Base-by-base conservation (phyloP, 1,140 invertebrate species). In the Philopotamus ludificatus region DNA sequence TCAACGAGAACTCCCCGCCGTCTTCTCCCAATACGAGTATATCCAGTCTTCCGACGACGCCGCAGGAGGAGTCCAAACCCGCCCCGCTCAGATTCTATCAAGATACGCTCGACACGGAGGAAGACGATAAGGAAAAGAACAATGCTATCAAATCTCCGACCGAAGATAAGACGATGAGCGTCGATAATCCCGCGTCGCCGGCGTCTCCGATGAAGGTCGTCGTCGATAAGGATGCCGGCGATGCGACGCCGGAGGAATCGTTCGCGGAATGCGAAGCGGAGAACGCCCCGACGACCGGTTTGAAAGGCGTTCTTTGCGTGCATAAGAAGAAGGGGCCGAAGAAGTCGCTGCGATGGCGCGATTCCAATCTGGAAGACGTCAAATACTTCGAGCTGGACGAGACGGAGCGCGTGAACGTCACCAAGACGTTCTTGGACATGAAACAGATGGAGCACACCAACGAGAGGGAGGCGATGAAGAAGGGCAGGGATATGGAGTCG, bases 381-480 rank as follows among this genome's bases (percentile, higher is more conserved):
- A 86, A 88, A 70, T 95, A 89, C 73, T 98, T 98, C 76, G 93
- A 96, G 76, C 76, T 96, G 42, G 94, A 97, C 78, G 94, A 96
- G 79, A 95, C 89, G 2, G 94, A 97, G 80, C 85, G 94, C 73
- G 92, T 95, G 0, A 97, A 97, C 80, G 94, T 97, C 0, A 94
- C 92, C 0, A 91, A 92, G 76, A 90, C 91, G 23, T 97, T 96
- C 77, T 88, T 86, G n/a, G 93, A 95, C 70, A 89, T 94, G 89
- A 94, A 94, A 74, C 87, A 90, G 74, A 87, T 94, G 81, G 95
- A 97, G 73, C 89, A 91, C 62, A 83, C 86, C 66, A 82, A 89
- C 70, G 95, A 97, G 77, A 85, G 92, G 55, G 88, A 94, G 78
- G 89, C 91, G 21, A 87, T 90, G 70, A 85, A 89, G 76, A 79